These are phyloP conservation scores for Tinea pellionella DNA, from an alignment of 2,888 invertebrate species.

Conservation along the genomic window DNA sequence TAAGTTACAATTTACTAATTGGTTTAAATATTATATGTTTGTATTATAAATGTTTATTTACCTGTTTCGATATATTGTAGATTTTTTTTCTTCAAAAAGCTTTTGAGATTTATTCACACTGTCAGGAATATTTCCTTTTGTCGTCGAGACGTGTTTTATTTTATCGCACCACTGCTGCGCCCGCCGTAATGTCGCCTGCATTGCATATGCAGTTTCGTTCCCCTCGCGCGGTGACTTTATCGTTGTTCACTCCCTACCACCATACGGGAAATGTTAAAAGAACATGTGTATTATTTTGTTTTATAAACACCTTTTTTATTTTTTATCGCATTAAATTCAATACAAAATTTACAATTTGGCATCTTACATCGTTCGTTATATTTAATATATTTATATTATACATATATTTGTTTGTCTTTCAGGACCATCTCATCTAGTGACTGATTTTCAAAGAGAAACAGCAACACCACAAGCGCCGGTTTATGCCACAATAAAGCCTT, in stretches of 20 bases:
- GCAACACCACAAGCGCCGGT: slow-evolving; percentile 56
- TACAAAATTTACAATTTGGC: neutral
- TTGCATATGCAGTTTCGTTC: slow-evolving; percentile 27
- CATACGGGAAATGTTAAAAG: slow-evolving; percentile 28
- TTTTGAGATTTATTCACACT: slow-evolving; percentile 14
- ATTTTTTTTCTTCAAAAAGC: neutral
- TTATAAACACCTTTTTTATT: neutral
- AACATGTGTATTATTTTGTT: slow-evolving; percentile 15
- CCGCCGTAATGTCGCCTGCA: slow-evolving; percentile 8
- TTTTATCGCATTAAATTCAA: neutral
- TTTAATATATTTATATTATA: neutral
- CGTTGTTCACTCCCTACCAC: slow-evolving; percentile 27
- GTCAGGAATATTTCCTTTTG: slow-evolving; percentile 29
- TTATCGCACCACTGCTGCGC: slow-evolving; percentile 29
- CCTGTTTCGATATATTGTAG: neutral
- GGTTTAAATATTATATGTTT: neutral
- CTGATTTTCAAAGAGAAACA: slow-evolving; percentile 38
- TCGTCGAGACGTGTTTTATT: slow-evolving; percentile 31
- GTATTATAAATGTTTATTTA: neutral
- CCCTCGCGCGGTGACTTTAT: slow-evolving; percentile 28
- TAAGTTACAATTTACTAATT: neutral
- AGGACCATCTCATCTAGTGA: slow-evolving; percentile 58
- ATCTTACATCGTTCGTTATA: neutral
- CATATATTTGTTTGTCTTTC: slow-evolving; percentile 21
- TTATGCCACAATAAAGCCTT: slow-evolving; percentile 52